Evolutionary conservation across 2,888 invertebrate genomes (phyloP).

Genomic region (Parnassius mnemosyne): DNA sequence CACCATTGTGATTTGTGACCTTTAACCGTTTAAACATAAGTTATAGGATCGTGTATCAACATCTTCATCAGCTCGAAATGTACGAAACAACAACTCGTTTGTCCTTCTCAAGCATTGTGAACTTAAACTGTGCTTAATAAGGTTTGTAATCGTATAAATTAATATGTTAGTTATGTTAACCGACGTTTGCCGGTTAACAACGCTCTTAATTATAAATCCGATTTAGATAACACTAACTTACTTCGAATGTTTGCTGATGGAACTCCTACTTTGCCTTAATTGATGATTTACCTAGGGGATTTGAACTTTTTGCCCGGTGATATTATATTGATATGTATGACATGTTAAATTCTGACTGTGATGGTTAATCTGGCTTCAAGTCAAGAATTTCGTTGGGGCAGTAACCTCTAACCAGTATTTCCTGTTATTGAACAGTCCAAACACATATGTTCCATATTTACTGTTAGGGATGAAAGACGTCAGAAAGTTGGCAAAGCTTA

Average conservation of each 20-base stretch:
- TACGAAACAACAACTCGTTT: too few relatives aligned
- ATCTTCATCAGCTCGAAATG: too few relatives aligned
- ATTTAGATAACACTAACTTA: slow-evolving; percentile 9
- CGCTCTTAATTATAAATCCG: slow-evolving; percentile 7
- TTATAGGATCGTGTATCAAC: background rate
- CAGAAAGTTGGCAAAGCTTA: too few relatives aligned
- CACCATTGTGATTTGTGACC: background rate
- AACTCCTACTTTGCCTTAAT: background rate
- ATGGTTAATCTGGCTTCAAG: too few relatives aligned
- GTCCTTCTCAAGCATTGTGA: background rate
- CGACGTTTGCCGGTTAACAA: background rate
- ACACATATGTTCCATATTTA: too few relatives aligned
- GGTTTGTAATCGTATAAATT: background rate
- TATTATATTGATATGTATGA: too few relatives aligned
- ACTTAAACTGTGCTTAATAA: background rate
- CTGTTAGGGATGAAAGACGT: too few relatives aligned
- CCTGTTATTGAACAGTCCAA: too few relatives aligned
- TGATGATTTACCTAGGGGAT: background rate
- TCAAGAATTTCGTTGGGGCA: too few relatives aligned
- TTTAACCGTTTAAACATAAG: background rate
- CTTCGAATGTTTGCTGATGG: slow-evolving; percentile 8
- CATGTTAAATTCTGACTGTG: too few relatives aligned
- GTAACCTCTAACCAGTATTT: too few relatives aligned
- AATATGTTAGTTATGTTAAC: background rate
- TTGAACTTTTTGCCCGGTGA: background rate